phyloP scores from a whole-genome alignment of 2,797 vertebrate genomes.

The Carapus acus region DNA sequence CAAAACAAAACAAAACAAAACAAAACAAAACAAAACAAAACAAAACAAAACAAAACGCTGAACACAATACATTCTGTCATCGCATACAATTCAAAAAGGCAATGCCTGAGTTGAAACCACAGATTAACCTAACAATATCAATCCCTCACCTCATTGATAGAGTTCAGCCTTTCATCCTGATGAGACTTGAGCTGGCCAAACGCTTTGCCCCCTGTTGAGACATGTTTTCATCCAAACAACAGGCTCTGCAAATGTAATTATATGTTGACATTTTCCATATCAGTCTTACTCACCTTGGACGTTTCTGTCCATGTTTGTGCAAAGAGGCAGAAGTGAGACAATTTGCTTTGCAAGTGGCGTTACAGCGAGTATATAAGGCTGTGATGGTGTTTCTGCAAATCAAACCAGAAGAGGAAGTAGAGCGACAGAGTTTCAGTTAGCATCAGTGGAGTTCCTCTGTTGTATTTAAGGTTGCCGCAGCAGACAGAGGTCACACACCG shows the following conservation, averaged over 20 bases:
- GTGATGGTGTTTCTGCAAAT: slow-evolving; percentile 30
- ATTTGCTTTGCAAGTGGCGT: slow-evolving; percentile 2
- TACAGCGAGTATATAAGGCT: slow-evolving; percentile 3
- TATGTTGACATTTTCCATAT: not conserved
- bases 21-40: no score
- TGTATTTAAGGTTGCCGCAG: slow-evolving; percentile 18
- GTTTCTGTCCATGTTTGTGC: slow-evolving; percentile 49
- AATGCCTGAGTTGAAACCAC: not conserved
- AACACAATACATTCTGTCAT: no score
- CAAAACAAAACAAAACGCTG: no score
- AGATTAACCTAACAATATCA: not conserved
- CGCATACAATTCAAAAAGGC: not conserved
- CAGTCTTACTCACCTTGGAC: slow-evolving; percentile 58
- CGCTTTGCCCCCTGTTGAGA: slow-evolving; percentile 72
- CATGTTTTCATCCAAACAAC: no score
- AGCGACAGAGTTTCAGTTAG: slow-evolving; percentile 33
- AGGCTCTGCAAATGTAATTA: not conserved
- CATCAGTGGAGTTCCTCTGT: slow-evolving; percentile 33
- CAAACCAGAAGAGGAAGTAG: slow-evolving; percentile 62
- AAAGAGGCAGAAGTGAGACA: not conserved
- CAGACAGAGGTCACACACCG: slow-evolving; percentile 5
- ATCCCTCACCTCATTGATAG: slow-evolving; percentile 72
- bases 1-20: no score
- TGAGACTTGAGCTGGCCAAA: slow-evolving; percentile 73
- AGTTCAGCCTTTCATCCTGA: slow-evolving; percentile 73